These are phyloP conservation scores for Trachymyrmex septentrionalis DNA, from an alignment of 1,140 invertebrate genomes.

Conservation along the genomic window DNA sequence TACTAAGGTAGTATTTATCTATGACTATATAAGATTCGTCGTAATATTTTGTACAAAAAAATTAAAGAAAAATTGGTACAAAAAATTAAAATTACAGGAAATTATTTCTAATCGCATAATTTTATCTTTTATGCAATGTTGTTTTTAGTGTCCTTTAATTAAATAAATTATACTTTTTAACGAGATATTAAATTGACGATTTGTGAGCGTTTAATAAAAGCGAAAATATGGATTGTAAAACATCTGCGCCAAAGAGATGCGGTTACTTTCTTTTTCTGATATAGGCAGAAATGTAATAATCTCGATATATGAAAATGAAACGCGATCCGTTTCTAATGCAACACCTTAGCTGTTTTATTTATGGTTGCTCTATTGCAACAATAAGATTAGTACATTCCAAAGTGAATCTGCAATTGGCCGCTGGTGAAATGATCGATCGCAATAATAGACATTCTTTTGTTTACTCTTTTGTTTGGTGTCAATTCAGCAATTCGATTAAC, in stretches of 20 bases:
- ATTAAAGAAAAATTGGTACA: background rate
- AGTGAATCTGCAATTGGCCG: conserved; percentile 36
- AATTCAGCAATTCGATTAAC: conserved; percentile 4
- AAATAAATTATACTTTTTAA: too few species aligned
- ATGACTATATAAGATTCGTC: too few species aligned
- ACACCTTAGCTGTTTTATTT: conserved; percentile 14
- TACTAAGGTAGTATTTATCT: too few species aligned
- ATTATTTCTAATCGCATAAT: background rate
- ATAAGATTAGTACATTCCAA: conserved; percentile 29
- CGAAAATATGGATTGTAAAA: background rate
- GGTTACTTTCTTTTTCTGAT: conserved; percentile 56
- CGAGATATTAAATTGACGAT: background rate
- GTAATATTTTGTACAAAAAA: background rate
- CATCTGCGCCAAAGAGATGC: background rate
- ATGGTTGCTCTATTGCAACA: conserved; percentile 43
- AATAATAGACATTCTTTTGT: background rate
- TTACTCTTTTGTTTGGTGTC: background rate
- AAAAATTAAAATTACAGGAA: background rate
- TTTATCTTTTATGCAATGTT: background rate
- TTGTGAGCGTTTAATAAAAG: background rate
- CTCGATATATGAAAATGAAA: conserved; percentile 60
- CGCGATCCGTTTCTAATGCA: conserved; percentile 44
- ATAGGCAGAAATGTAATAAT: conserved; percentile 33
- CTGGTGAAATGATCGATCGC: conserved; percentile 28
- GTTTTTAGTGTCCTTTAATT: too few species aligned